These are phyloP conservation scores for Andricus grossulariae DNA, from an alignment of 1,140 invertebrate species.

Conservation along the genomic window DNA sequence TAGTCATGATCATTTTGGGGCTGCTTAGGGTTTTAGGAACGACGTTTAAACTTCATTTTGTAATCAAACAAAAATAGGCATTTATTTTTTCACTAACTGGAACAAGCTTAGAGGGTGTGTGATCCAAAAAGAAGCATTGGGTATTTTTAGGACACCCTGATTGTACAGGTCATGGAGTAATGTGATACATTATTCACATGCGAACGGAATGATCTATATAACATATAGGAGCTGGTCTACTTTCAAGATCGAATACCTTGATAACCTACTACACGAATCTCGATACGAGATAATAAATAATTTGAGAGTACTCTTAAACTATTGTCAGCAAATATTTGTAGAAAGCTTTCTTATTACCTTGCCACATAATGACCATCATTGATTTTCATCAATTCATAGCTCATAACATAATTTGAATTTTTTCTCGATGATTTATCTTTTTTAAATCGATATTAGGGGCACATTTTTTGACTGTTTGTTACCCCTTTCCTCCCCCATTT, in stretches of 20 bases:
- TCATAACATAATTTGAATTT: neutral
- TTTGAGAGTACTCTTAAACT: conserved; percentile 12
- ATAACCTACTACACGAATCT: conserved; percentile 26
- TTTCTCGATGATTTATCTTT: neutral
- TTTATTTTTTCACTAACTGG: too few species aligned
- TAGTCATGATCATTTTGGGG: too few species aligned
- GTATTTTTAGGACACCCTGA: too few species aligned
- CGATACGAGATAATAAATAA: conserved; percentile 24
- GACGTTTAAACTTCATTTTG: too few species aligned
- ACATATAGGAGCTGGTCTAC: conserved; percentile 10
- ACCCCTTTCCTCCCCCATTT: too few species aligned
- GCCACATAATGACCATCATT: neutral
- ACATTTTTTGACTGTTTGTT: too few species aligned
- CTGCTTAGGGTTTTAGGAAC: too few species aligned
- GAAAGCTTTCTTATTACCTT: neutral
- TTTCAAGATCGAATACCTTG: conserved; percentile 5
- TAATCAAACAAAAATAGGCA: too few species aligned
- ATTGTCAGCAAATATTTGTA: conserved; percentile 14
- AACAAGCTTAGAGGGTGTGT: too few species aligned
- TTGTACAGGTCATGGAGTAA: conserved; percentile 2
- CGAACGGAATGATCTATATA: conserved; percentile 18
- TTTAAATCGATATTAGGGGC: too few species aligned
- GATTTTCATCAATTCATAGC: neutral
- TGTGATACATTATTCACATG: conserved; percentile 14
- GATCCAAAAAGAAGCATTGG: too few species aligned